Evolutionary conservation across 2,888 invertebrate species (phyloP).

Genomic region (Caenorhabditis macrosperma): DNA sequence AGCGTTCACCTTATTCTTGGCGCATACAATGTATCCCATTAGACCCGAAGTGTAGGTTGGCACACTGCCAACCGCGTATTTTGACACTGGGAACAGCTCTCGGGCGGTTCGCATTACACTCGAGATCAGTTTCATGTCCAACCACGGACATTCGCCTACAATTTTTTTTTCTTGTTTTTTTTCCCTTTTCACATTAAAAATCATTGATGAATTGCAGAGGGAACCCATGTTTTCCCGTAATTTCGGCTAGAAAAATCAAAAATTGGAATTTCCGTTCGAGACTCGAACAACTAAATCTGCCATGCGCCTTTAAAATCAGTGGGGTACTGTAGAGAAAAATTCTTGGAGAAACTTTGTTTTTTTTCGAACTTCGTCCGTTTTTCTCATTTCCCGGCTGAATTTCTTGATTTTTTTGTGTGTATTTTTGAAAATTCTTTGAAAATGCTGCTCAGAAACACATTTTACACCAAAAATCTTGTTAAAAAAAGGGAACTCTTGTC

Average conservation of each 20-base stretch:
- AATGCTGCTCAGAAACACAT: too few species aligned
- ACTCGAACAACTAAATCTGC: background rate
- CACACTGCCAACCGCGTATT: conserved; percentile 89
- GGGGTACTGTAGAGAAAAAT: background rate
- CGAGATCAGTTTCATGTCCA: conserved; percentile 87
- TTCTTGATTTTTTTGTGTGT: background rate
- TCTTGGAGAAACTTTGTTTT: background rate
- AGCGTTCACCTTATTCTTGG: conserved; percentile 84
- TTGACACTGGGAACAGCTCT: conserved; percentile 87
- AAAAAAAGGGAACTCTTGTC: too few species aligned
- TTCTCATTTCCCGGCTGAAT: too few species aligned
- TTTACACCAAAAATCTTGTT: too few species aligned
- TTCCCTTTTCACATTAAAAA: too few species aligned
- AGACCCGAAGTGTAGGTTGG: conserved; percentile 97
- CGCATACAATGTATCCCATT: conserved; percentile 93
- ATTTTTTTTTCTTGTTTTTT: background rate
- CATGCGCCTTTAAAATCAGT: conserved; percentile 10
- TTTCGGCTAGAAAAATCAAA: background rate
- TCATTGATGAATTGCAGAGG: too few species aligned
- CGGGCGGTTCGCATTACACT: conserved; percentile 83
- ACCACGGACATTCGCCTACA: conserved; percentile 86
- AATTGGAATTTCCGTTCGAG: background rate
- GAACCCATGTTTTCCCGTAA: too few species aligned
- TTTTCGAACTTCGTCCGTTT: background rate
- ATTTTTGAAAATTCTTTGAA: background rate